These are phyloP conservation scores for Siniperca chuatsi DNA, from an alignment of 2,113 vertebrate species.

Conservation along the genomic window DNA sequence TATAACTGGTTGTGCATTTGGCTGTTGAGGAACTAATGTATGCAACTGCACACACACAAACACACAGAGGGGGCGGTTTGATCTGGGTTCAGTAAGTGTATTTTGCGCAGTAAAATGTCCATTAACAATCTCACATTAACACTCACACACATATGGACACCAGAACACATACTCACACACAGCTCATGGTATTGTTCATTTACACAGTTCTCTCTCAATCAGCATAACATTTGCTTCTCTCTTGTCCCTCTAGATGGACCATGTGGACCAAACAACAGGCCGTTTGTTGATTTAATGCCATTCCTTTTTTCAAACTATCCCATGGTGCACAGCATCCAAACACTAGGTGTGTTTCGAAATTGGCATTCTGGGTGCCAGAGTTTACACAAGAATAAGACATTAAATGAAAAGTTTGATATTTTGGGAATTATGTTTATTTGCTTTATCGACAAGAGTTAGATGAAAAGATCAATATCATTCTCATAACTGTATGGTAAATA, in stretches of 20 bases:
- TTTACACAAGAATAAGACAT: background rate
- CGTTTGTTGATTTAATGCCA: slow-evolving; percentile 34
- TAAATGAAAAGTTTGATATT: background rate
- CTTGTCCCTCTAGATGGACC: background rate
- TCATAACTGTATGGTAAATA: background rate
- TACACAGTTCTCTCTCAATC: slow-evolving; percentile 2
- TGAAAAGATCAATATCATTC: background rate
- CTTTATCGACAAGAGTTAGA: background rate
- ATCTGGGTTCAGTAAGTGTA: background rate
- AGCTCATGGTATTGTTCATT: slow-evolving; percentile 7
- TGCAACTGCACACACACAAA: slow-evolving; percentile 17
- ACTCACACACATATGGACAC: background rate
- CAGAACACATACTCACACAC: background rate
- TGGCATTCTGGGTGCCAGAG: background rate
- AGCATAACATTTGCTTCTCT: slow-evolving; percentile 16
- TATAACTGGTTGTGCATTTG: background rate
- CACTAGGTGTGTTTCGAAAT: background rate
- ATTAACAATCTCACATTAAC: background rate
- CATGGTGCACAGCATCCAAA: background rate
- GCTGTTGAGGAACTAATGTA: slow-evolving; percentile 16
- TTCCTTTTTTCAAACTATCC: slow-evolving; percentile 26
- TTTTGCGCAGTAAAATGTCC: background rate
- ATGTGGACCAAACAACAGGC: slow-evolving; percentile 13
- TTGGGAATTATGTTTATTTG: background rate
- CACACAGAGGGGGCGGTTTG: slow-evolving; percentile 1